Evolutionary conservation across 2,797 vertebrate genomes (phyloP), one percentile per base, ranked within the genome.

Genomic region (Crenichthys baileyi): DNA sequence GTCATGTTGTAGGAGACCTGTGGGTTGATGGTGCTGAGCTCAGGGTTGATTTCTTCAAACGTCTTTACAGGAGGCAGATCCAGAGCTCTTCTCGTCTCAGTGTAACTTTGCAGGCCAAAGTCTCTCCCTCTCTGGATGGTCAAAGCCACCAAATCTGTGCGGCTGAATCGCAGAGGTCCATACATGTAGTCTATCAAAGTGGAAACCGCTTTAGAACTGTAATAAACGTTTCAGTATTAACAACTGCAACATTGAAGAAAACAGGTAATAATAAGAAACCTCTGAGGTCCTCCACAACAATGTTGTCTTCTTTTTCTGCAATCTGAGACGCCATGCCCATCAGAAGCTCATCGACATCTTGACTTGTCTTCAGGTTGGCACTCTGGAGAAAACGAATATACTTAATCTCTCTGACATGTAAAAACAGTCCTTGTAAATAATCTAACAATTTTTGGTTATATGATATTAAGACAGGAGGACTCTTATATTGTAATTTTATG

Each of bases 291-390:
- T 98, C 97, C 75, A 98, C 96, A 46, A 99, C 89, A 15, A 97
- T 77, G 55, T 96, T 94, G 93, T 99, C 98, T 85, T 98, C 97
- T 88, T 18, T 89, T 88, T 99, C 97, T 1, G 97, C 94, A 5
- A 98, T 96, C 94, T 99, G 98, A 0, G 97, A 99, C 61, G 96
- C 94, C 98, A 99, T 99, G 50, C 98, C 98, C 93, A 99, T 92
- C 48, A 99, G 83, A n/a, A 99, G 91, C 0, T 94, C 91, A n/a
- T 97, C 95, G 50, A 98, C 81, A 12, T 97, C 96, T 29, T 91
- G 82, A 44, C 89, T 75, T 15, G 81, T 93, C 79, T 92, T 91
- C 81, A 96, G 60, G 77, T 95, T 92, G 0, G 87, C 79, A n/a
- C 90, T 96, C 98, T 99, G 89, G 65, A 91, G 50, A 74, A 75